Evolutionary conservation across 2,797 vertebrate genomes (phyloP), one percentile per base, ranked within the genome.

Genomic region (Nasua narica): DNA sequence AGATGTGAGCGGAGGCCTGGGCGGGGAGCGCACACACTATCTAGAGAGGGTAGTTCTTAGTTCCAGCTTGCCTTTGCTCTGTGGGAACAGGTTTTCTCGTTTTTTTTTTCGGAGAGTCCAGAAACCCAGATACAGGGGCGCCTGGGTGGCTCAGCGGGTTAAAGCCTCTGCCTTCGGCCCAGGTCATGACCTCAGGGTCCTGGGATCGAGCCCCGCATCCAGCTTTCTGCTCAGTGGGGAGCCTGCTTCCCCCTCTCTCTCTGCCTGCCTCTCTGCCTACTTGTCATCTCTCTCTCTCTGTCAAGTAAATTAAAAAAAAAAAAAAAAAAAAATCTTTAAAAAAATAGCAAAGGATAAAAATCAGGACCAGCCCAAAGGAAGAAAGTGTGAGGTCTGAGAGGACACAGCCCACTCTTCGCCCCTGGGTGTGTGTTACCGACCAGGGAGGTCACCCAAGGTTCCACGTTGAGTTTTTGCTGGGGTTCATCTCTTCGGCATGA

Each of bases 1-100:
- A 13, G 6, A 8, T 18, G 14, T 62, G 12, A 72, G 46, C 4
- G 40, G 4, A 1, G 35, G 48, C 48, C 7, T 7, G 1, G 40
- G 25, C 3, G 2, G 16, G n/a, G 11, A 13, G 18, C 29, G 2
- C n/a, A 21, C 23, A 21, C 7, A 0, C 19, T 1, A 0, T 58
- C 62, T 58, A 56, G 25, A n/a, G 83, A 70, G 52, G 52, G 60
- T 1, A 11, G 1, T 43, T 23, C 29, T 54, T 35, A 25, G 37
- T 76, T 43, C 72, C 46, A 52, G 35, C 7, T 72, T n/a, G 16
- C 19, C 5, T 48, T 79, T 48, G 81, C 69, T 50, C 1, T 13
- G 0, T 58, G 50, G 79, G 5, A 43, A 37, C 19, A 78, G 52
- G 32, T 87, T 54, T 40, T 52, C 25, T 52, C 2, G 10, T 5